Base-by-base conservation (phyloP, 2,888 invertebrate species). In the Dolomedes plantarius region DNA sequence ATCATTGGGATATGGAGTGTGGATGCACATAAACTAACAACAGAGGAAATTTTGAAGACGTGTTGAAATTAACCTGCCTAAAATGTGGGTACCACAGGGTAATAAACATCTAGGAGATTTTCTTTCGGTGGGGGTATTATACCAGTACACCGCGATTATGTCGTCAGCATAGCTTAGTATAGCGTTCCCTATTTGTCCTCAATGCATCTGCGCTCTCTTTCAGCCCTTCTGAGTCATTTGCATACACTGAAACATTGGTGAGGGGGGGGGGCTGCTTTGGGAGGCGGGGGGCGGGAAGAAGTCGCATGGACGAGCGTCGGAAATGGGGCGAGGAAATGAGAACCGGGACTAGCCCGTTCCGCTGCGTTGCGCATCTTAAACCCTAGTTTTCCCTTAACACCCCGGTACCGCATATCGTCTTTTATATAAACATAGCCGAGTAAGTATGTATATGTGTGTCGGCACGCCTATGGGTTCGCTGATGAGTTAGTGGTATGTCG, bases 321-420 rank as follows among this genome's bases (percentile, higher is more conserved):
- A 83, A 83, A 83, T 83, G 82, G 82, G 13, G 82, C 82, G 82
- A 76, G 82, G 82, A 83, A 83, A 83, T 83, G 82, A 83, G 82
- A 76, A 83, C 32, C 64, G 81, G 80, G 81, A 81, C 50, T 69
- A 28, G 56, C n/a, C 28, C 71, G 82, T 83, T 83, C 82, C 82
- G 82, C 41, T 83, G 82, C 76, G 82, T 50, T 83, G 82, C 64
- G 16, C 71, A 64, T 76, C 82, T 83, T 76, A 83, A 83, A 83
- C 82, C 81, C 82, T 56, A 75, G 80, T 81, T 75, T 75, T 80
- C 80, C 73, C 73, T 46, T 80, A 80, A 75, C 81, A 81, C 81
- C 81, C 31, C 69, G 29, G 74, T 23, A 67, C 41, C 29, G 65
- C 62, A 69, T 56, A 71, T 36, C 74, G 74, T 69, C 74, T 81